phyloP scores from a whole-genome alignment of 2,888 invertebrate genomes.

The Aleiodes alternator region DNA sequence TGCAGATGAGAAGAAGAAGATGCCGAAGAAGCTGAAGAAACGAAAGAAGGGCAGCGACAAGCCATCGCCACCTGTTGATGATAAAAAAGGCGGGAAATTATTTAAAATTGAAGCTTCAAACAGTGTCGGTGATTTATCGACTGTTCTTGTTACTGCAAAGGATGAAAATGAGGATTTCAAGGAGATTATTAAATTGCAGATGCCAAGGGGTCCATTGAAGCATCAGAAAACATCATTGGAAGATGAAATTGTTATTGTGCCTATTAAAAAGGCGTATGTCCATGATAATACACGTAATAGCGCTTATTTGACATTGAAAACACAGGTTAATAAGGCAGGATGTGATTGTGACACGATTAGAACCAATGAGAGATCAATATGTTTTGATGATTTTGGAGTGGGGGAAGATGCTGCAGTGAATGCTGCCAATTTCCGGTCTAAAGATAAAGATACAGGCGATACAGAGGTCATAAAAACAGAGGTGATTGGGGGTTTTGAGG shows the following conservation, averaged over 20 bases:
- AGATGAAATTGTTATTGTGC: slow-evolving; percentile 66
- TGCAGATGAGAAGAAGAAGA: slow-evolving; percentile 45
- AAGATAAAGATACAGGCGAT: slow-evolving; percentile 63
- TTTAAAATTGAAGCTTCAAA: slow-evolving; percentile 70
- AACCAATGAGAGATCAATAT: not conserved
- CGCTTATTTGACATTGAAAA: slow-evolving; percentile 68
- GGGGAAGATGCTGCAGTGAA: slow-evolving; percentile 32
- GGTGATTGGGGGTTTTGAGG: slow-evolving; percentile 3
- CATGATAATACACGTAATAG: slow-evolving; percentile 69
- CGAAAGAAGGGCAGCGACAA: slow-evolving; percentile 61
- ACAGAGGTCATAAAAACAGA: slow-evolving; percentile 57
- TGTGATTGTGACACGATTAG: slow-evolving; percentile 35
- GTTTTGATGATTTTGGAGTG: not conserved
- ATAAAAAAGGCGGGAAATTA: slow-evolving; percentile 5
- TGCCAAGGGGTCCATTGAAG: slow-evolving; percentile 56
- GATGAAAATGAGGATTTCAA: slow-evolving; percentile 65
- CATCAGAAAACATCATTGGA: slow-evolving; percentile 36
- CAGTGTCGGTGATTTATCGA: slow-evolving; percentile 70
- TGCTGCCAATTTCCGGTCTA: slow-evolving; percentile 59
- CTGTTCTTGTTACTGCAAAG: slow-evolving; percentile 61
- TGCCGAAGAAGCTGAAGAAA: slow-evolving; percentile 60
- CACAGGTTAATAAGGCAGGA: slow-evolving; percentile 38
- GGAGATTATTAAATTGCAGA: slow-evolving; percentile 67
- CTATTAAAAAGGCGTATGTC: slow-evolving; percentile 67
- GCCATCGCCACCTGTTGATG: slow-evolving; percentile 21